Conservation (phyloP, 2,113 vertebrate genomes). For the Syrmaticus mikado region DNA sequence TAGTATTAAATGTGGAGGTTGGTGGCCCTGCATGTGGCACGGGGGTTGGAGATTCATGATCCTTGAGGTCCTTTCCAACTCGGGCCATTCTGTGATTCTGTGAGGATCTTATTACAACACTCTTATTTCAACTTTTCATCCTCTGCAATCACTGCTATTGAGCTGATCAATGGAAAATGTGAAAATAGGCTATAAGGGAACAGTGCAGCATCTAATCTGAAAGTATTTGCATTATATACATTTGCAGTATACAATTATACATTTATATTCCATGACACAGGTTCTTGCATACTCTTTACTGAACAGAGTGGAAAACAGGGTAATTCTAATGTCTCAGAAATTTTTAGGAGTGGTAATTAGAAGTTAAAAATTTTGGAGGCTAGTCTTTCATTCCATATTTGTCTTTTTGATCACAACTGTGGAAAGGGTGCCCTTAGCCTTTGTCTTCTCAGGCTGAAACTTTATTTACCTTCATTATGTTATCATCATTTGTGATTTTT, state of each 20-base stretch:
- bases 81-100: too few species aligned
- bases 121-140: not conserved
- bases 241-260: not conserved
- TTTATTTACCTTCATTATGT: not conserved
- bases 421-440: fast-evolving
- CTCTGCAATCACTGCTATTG: not conserved
- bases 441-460: not conserved
- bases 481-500: not conserved
- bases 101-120: not conserved
- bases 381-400: not conserved
- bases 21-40: too few species aligned
- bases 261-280: not conserved
- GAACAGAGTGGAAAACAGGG: not conserved
- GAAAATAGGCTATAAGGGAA: not conserved
- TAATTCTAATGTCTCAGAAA: not conserved
- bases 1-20: too few species aligned
- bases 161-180: not conserved
- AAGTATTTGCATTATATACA: not conserved
- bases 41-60: too few species aligned
- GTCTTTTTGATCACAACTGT: not conserved
- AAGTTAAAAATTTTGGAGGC: not conserved
- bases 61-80: too few species aligned
- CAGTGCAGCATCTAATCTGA: not conserved
- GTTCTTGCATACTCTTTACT: not conserved
- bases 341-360: not conserved